Base-by-base conservation (phyloP, 1,140 invertebrate species). In the Panagrolaimus sp. region DNA sequence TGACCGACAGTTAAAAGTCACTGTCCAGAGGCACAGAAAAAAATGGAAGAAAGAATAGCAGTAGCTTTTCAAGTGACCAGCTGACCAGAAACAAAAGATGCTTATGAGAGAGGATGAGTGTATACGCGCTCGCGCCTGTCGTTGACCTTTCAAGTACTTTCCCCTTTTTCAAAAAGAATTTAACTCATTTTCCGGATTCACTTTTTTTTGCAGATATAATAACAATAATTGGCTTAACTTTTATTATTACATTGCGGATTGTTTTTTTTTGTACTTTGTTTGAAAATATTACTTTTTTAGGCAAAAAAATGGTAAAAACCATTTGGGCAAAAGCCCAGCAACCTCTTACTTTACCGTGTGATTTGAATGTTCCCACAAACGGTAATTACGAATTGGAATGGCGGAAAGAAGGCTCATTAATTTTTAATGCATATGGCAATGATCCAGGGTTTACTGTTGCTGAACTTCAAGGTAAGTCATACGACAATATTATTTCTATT, bases 351-450 rank as follows among this genome's bases (percentile, higher is more conserved):
- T 43, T 73, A 12, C 71, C 71, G 3, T 73, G 71, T n/a, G 46
- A 46, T 43, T 24, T 73, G 8, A 14, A 73, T 21, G n/a, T 45
- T 12, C 14, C 17, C 8, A 7, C 15, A 43, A 38, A 66, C 24
- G 43, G 21, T 17, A 63, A 72, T 15, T 32, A 43, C 14, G 64
- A 73, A n/a, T 43, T 73, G 6, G 71, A 73, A 72, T 73, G 71
- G 71, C 58, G 71, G 9, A 47, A 63, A 32, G 71, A 73, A 8
- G 63, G 43, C 10, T 6, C 47, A 21, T 62, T 73, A 26, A 73
- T 73, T 63, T 73, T 66, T 28, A 73, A 73, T 45, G 71, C 71
- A 24, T 68, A 75, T 26, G 71, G 70, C 17, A 55, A 71, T 58
- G 71, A 73, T 1, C 21, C 71, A 12, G 71, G 71, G 26, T 47